phyloP scores from a whole-genome alignment of 2,888 invertebrate genomes.

The Macropis europaea region DNA sequence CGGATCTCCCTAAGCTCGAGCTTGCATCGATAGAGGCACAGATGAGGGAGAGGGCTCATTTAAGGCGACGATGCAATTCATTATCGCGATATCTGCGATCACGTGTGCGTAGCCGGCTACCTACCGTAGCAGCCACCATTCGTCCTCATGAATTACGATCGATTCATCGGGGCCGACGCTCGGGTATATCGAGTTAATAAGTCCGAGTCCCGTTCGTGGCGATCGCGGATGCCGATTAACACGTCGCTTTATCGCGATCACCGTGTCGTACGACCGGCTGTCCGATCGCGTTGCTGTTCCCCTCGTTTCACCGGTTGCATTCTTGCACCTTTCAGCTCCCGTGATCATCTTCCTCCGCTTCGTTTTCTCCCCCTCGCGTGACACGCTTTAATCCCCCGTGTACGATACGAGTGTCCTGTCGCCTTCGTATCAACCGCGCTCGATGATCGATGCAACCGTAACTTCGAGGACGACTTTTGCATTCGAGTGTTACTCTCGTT shows the following conservation, averaged over 20 bases:
- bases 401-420: constrained; percentile 18
- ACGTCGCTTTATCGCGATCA: constrained; percentile 51
- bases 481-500: no score
- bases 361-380: constrained; percentile 3
- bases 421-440: not conserved
- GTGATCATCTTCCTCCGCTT: not conserved
- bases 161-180: constrained; percentile 45
- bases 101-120: constrained; percentile 37
- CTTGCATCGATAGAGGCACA: not conserved
- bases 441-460: no score
- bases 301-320: constrained; percentile 1
- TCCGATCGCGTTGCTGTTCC: constrained; percentile 17
- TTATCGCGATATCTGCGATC: constrained; percentile 64
- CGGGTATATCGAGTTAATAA: constrained; percentile 65
- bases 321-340: not conserved
- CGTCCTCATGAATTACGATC: constrained; percentile 64
- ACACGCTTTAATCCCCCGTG: constrained; percentile 15
- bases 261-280: constrained; percentile 35
- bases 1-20: not conserved
- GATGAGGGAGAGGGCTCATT: constrained; percentile 40
- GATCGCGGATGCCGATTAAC: constrained; percentile 53
- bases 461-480: no score
- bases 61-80: constrained; percentile 64
- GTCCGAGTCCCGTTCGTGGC: constrained; percentile 63
- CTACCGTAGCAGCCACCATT: constrained; percentile 33